A percentile compares a stretch with the other conserved stretches of the same genome.
phyloP scores from a whole-genome alignment of 2,888 invertebrate species.

The Amiota mariae region DNA sequence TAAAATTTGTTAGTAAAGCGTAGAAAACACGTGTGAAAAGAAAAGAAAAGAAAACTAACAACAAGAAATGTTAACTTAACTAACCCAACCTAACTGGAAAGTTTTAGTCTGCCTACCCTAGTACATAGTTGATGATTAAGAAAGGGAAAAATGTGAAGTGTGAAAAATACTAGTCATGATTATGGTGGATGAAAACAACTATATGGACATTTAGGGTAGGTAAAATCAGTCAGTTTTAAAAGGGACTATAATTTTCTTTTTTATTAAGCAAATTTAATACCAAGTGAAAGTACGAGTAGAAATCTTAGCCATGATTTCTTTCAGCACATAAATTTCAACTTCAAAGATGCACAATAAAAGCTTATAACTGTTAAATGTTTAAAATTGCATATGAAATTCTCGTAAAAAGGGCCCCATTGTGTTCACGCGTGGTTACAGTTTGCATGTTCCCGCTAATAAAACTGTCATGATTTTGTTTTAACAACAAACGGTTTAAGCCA shows the following conservation, averaged over 20 bases:
- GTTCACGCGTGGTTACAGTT: constrained; percentile 44
- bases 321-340: too few species aligned
- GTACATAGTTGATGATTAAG: not conserved
- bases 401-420: not conserved
- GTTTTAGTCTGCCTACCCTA: not conserved
- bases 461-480: constrained; percentile 42
- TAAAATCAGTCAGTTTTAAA: too few species aligned
- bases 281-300: too few species aligned
- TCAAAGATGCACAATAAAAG: too few species aligned
- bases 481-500: constrained; percentile 16
- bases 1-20: not conserved
- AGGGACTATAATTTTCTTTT: too few species aligned
- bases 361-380: too few species aligned
- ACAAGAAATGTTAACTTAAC: too few species aligned
- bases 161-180: not conserved
- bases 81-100: not conserved
- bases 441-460: constrained; percentile 47
- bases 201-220: too few species aligned
- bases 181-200: not conserved
- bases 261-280: too few species aligned
- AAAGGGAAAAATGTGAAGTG: not conserved
- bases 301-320: too few species aligned
- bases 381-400: too few species aligned
- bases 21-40: constrained; percentile 16
- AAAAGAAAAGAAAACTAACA: not conserved